These are phyloP conservation scores for Pristionchus mayeri DNA, from an alignment of 2,888 invertebrate species.

Conservation along the genomic window DNA sequence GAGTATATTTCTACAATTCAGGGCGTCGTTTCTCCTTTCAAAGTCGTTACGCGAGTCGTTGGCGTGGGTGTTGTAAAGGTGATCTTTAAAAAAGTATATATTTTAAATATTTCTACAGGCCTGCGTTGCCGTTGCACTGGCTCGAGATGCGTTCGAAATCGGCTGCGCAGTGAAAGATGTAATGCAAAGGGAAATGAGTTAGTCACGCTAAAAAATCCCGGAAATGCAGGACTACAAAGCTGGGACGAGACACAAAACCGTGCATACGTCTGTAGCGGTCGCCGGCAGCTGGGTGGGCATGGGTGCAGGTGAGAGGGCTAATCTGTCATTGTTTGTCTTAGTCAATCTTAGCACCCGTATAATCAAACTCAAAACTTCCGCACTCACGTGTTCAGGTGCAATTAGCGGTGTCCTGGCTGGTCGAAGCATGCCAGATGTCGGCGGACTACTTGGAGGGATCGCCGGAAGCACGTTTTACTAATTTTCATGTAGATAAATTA, in stretches of 20 bases:
- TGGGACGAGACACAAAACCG: constrained; percentile 17
- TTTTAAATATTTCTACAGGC: neutral
- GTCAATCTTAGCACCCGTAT: too few species aligned
- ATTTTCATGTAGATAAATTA: too few species aligned
- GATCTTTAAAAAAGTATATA: too few species aligned
- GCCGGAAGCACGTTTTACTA: neutral
- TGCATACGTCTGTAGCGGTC: neutral
- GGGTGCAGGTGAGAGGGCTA: neutral
- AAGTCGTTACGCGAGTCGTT: too few species aligned
- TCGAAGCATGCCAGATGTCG: neutral
- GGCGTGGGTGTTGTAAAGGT: too few species aligned
- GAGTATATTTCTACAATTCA: too few species aligned
- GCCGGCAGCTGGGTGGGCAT: neutral
- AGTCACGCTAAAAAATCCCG: too few species aligned
- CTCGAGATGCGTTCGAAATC: neutral
- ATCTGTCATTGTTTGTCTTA: neutral
- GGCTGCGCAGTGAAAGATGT: neutral
- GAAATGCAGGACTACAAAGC: neutral
- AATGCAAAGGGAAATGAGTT: neutral
- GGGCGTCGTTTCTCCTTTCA: too few species aligned
- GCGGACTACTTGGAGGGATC: neutral
- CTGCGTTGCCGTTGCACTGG: neutral
- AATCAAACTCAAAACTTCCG: neutral
- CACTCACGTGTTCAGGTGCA: neutral
- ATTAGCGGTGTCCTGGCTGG: neutral